phyloP scores from a whole-genome alignment of 1,140 invertebrate genomes.

The Tribolium castaneum region DNA sequence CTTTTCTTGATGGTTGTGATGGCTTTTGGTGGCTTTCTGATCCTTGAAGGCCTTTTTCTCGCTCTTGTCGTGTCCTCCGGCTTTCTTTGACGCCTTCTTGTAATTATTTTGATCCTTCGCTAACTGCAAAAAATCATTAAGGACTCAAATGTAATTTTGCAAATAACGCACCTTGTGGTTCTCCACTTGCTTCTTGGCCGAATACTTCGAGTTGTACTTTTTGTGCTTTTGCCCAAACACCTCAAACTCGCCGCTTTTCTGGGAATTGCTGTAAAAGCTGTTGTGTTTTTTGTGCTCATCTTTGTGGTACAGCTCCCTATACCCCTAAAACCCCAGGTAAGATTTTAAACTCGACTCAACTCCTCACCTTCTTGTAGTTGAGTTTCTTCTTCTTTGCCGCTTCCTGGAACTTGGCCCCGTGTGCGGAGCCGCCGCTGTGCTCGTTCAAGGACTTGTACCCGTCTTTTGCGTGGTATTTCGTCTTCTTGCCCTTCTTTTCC shows the following conservation, averaged over 20 bases:
- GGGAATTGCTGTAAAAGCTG: slow-evolving; percentile 58
- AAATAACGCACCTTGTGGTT: background rate
- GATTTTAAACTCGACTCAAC: no score
- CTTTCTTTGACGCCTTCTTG: slow-evolving; percentile 52
- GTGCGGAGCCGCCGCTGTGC: slow-evolving; percentile 48
- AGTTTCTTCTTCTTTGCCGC: slow-evolving; percentile 54
- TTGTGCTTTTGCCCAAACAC: slow-evolving; percentile 51
- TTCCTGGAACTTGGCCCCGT: slow-evolving; percentile 55
- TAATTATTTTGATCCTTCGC: slow-evolving; percentile 1
- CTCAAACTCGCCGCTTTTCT: slow-evolving; percentile 59
- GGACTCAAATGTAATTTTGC: background rate
- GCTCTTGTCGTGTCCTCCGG: slow-evolving; percentile 50
- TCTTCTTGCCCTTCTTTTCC: slow-evolving; percentile 58
- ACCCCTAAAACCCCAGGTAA: slow-evolving; percentile 52
- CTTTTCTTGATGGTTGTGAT: slow-evolving; percentile 52
- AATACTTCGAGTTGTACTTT: slow-evolving; percentile 45
- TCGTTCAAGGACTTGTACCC: slow-evolving; percentile 53
- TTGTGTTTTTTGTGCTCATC: slow-evolving; percentile 60
- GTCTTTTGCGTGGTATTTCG: slow-evolving; percentile 47
- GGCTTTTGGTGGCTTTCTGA: slow-evolving; percentile 47
- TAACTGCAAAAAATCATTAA: background rate
- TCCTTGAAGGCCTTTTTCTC: slow-evolving; percentile 54
- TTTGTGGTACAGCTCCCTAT: slow-evolving; percentile 60
- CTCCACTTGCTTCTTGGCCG: slow-evolving; percentile 39
- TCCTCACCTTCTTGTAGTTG: slow-evolving; percentile 49